Conservation (phyloP, 2,888 invertebrate genomes). For the Pterostichus madidus region DNA sequence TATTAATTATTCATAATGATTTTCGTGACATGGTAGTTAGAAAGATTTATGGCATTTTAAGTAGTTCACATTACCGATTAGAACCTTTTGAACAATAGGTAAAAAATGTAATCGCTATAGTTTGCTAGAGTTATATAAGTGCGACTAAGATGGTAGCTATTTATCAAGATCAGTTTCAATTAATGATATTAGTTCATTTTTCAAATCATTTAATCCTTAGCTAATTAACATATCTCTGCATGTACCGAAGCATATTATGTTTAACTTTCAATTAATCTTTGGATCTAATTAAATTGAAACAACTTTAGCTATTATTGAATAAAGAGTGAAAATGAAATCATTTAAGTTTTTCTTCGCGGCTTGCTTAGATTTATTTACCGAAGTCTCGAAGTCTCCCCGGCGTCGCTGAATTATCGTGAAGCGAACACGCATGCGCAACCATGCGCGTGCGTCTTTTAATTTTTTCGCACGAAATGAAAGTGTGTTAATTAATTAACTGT, state of each 20-base stretch:
- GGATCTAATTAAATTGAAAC: slow-evolving; percentile 45
- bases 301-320: slow-evolving; percentile 31
- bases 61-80: slow-evolving; percentile 16
- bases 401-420: slow-evolving; percentile 12
- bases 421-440: slow-evolving; percentile 43
- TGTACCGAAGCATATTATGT: slow-evolving; percentile 40
- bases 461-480: slow-evolving; percentile 67
- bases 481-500: slow-evolving; percentile 67
- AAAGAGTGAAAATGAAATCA: slow-evolving; percentile 56
- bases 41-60: slow-evolving; percentile 56
- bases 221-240: slow-evolving; percentile 41
- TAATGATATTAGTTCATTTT: slow-evolving; percentile 52
- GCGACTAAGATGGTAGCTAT: slow-evolving; percentile 16
- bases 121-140: slow-evolving; percentile 12
- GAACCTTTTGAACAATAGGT: neutral
- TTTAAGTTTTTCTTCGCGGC: slow-evolving; percentile 4
- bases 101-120: slow-evolving; percentile 1
- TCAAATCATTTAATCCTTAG: slow-evolving; percentile 29
- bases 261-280: slow-evolving; percentile 51
- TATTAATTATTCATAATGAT: slow-evolving; percentile 54
- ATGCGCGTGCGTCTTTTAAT: slow-evolving; percentile 53
- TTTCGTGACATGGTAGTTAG: slow-evolving; percentile 39
- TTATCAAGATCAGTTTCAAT: slow-evolving; percentile 51
- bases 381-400: neutral
- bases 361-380: slow-evolving; percentile 28